These are phyloP conservation scores for Drosophila mimica DNA, from an alignment of 2,888 invertebrate species.

Conservation along the genomic window DNA sequence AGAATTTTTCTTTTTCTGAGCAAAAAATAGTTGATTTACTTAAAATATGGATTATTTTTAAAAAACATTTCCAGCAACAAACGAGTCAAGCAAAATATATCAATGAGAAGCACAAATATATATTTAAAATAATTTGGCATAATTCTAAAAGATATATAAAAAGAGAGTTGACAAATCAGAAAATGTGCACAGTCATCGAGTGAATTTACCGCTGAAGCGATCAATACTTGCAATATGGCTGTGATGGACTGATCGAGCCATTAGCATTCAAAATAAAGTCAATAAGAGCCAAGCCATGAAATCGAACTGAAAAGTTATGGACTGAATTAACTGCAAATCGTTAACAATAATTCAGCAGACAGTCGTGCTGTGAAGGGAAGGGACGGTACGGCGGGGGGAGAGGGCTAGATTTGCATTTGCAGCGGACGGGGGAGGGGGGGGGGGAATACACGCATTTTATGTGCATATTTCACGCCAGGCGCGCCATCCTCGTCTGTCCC, in stretches of 20 bases:
- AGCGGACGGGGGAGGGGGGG: slow-evolving; percentile 8
- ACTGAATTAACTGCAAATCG: slow-evolving; percentile 83
- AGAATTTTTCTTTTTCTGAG: not conserved
- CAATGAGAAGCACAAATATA: too few relatives aligned
- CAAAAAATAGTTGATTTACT: not conserved
- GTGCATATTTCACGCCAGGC: slow-evolving; percentile 79
- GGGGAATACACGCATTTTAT: slow-evolving; percentile 69
- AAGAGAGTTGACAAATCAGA: slow-evolving; percentile 15
- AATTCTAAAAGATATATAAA: not conserved
- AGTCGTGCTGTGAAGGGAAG: not conserved
- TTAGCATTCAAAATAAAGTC: slow-evolving; percentile 78
- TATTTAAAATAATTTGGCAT: too few relatives aligned
- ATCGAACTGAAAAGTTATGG: slow-evolving; percentile 73
- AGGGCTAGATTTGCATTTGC: slow-evolving; percentile 73
- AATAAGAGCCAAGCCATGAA: slow-evolving; percentile 58
- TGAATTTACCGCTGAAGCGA: slow-evolving; percentile 14
- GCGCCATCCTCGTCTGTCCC: slow-evolving; percentile 12
- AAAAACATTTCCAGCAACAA: not conserved
- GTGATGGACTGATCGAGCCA: slow-evolving; percentile 64
- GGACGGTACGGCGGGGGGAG: not conserved
- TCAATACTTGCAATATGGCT: slow-evolving; percentile 38
- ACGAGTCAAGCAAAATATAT: not conserved
- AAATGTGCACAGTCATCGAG: not conserved
- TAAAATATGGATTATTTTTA: not conserved
- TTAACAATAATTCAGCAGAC: slow-evolving; percentile 82